Base-by-base conservation (phyloP, 2,797 vertebrate species). In the Bovichtus variegatus region DNA sequence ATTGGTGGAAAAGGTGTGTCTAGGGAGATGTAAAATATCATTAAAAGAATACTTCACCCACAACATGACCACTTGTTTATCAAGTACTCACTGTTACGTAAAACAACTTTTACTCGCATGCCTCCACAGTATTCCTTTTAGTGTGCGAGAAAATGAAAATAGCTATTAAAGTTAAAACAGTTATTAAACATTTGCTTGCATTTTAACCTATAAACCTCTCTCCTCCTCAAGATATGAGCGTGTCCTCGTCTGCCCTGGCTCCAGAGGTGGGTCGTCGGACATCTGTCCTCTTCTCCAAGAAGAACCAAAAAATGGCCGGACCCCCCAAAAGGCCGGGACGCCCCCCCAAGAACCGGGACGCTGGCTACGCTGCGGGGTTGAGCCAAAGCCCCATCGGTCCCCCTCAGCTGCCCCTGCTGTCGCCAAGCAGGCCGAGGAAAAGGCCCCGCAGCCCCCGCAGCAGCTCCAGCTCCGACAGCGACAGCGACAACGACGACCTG, bases 211-310 rank as follows among this genome's bases (percentile, higher is more conserved):
- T 25, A 5, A 62, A 61, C 10, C 34, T 58, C 5, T 72, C 31
- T 74, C 49, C 38, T 82, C 68, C 87, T 90, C 49, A 82, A 98
- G 97, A 98, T 77, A 89, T 97, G 74, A 96, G 95, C 62, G 94
- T 96, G 70, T 97, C 97, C 80, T 97, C 97, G 66, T 99, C 97
- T 46, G 96, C 95, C 2, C 92, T 97, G 83, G 96, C 97, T 43
- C 97, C 98, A 46, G 98, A 99, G 92, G 98, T 99, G 79, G 98
- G 98, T 76, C 96, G 98, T 61, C 96, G 98, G 80, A 99, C 98
- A 16, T 99, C 98, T 16, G 97, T 99, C 79, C 97, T 99, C 77
- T 99, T 99, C 94, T 98, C 98, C 84, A 99, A 99, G 95, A 99
- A 99, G 94, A 99, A 98, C 92, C 97, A 96, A 73, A 99, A 98